A percentile compares a stretch with the other conserved stretches of the same genome.
Evolutionary conservation across 2,797 vertebrate genomes (phyloP).

Genomic region (Paedocypris micromegethes): DNA sequence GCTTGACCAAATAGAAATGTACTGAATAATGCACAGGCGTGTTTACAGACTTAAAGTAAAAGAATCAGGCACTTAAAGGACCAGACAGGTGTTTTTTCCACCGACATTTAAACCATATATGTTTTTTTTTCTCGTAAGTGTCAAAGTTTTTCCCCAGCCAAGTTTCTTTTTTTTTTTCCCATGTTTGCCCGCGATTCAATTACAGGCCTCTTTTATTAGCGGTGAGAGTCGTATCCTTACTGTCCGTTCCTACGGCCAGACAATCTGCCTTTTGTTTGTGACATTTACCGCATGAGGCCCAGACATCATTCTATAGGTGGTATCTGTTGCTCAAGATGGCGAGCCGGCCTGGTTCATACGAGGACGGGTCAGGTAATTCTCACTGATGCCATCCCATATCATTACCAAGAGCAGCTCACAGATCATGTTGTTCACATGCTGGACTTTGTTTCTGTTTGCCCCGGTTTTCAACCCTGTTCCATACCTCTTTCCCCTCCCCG

Average conservation of each 20-base stretch:
- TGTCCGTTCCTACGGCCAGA: slow-evolving; percentile 30
- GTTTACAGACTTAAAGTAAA: too few species aligned
- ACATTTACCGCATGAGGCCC: slow-evolving; percentile 24
- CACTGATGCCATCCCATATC: slow-evolving; percentile 12
- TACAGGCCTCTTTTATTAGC: slow-evolving; percentile 31
- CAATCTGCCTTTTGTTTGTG: slow-evolving; percentile 44
- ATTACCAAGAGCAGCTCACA: slow-evolving; percentile 7
- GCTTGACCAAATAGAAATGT: too few species aligned
- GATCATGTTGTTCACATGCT: slow-evolving; percentile 8
- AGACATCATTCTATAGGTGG: slow-evolving; percentile 31
- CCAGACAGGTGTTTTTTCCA: too few species aligned
- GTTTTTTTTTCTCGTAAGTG: too few species aligned
- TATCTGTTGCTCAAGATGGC: slow-evolving; percentile 33
- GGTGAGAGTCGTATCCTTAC: slow-evolving; percentile 18
- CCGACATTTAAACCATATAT: too few species aligned
- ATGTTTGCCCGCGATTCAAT: slow-evolving; percentile 7
- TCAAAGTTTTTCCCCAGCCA: too few species aligned
- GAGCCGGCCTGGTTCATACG: slow-evolving; percentile 25
- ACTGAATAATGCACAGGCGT: too few species aligned
- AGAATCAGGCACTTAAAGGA: too few species aligned
- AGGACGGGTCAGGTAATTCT: slow-evolving; percentile 36
- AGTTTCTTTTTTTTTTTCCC: not conserved
- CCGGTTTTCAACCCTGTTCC: not conserved
- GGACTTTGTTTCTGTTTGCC: slow-evolving; percentile 11
- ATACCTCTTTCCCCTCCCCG: not conserved